A percentile compares a stretch with the other conserved stretches of the same genome.
These are phyloP conservation scores for Trinorchestia longiramus DNA, from an alignment of 1,140 invertebrate genomes.

Conservation along the genomic window DNA sequence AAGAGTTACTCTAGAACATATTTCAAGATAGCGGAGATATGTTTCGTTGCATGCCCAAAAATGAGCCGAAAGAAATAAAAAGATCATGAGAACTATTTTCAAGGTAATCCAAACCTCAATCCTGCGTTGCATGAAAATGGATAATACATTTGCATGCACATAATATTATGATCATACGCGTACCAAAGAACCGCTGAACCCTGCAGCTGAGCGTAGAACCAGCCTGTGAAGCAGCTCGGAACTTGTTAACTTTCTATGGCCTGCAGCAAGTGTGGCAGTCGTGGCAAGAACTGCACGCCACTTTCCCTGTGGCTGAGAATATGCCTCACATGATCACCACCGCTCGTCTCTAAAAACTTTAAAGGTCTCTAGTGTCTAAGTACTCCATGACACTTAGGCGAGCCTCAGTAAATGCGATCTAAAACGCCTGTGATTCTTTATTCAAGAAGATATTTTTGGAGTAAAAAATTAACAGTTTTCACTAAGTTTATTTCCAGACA, in stretches of 20 bases:
- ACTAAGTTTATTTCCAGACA: background rate
- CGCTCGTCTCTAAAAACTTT: background rate
- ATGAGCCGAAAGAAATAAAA: background rate
- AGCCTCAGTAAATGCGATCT: background rate
- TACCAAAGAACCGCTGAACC: too few species aligned
- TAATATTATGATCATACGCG: background rate
- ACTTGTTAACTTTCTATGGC: slow-evolving; percentile 23
- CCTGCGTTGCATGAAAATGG: background rate
- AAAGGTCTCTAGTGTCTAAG: background rate
- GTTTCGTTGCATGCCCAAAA: background rate
- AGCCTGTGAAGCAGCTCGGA: background rate
- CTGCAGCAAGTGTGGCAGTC: background rate
- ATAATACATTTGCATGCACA: background rate
- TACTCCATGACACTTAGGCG: background rate
- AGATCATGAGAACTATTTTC: background rate
- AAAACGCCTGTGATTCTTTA: background rate
- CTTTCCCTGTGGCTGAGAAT: background rate
- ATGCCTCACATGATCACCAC: slow-evolving; percentile 11
- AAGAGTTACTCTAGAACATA: too few species aligned
- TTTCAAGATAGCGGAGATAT: background rate
- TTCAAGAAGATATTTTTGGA: background rate
- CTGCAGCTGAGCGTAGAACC: too few species aligned
- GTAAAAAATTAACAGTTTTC: background rate
- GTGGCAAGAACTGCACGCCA: background rate
- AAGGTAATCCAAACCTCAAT: background rate